Base-by-base conservation (phyloP, 2,888 invertebrate species). In the Ormyrus nitidulus region DNA sequence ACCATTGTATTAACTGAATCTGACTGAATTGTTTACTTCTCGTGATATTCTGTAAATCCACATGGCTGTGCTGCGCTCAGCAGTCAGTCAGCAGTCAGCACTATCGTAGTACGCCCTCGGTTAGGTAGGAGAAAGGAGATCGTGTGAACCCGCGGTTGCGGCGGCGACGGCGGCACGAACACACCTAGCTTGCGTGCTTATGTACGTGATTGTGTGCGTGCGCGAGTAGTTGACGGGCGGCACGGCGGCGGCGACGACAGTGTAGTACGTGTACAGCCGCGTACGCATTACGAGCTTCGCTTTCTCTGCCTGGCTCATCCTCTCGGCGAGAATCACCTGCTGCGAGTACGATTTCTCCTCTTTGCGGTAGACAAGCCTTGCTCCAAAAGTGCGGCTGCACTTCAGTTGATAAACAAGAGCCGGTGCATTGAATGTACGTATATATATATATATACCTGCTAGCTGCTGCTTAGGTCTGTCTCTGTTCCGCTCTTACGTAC, bases 251-350 rank as follows among this genome's bases (percentile, higher is more conserved):
- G 53, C 44, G 62, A 62, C 53, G 51, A 46, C 7, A n/a, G 8
- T 53, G 54, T 68, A 78, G 78, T 73, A 68, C 72, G 65, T 73
- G 19, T 68, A 62, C 59, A 62, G 44, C 68, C 78, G 77, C 77
- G 76, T 69, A 76, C 68, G 68, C 68, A 54, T 68, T 48, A 69
- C 10, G 64, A 10, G 7, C 10, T 44, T 44, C n/a, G 13, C 7
- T n/a, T 44, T 58, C n/a, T 74, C 56, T 58, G 11, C 19, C 65
- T 61, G 34, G 34, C 34, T 34, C 4, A 34, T 34, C 34, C 34
- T 34, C 34, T 34, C 34, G 34, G 3, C 34, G 34, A 34, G 34
- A 34, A 34, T 34, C 34, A 34, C 4, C 34, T 4, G 34, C 34
- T 34, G 2, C 34, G 34, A 34, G 34, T 4, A 34, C 34, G 4